Percentiles rank a stretch among this genome's conserved stretches.
phyloP scores from a whole-genome alignment of 2,888 invertebrate species.

The Monopis laevigella region DNA sequence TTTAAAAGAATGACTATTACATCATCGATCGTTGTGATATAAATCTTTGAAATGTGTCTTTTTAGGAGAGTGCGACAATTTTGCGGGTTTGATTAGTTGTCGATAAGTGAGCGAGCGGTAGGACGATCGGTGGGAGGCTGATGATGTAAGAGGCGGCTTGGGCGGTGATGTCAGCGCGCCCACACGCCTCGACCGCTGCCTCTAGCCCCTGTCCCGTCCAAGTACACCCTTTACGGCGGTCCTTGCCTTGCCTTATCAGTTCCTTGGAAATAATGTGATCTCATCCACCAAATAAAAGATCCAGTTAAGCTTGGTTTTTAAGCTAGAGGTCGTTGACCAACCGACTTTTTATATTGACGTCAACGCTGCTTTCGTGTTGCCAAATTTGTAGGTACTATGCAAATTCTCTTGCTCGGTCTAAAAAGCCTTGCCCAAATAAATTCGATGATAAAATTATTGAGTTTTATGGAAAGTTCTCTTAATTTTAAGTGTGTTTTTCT shows the following conservation, averaged over 20 bases:
- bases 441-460: too few species aligned
- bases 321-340: neutral
- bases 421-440: too few species aligned
- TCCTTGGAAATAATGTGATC: too few species aligned
- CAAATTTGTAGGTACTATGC: neutral
- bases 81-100: slow-evolving; percentile 25
- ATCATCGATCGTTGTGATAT: slow-evolving; percentile 2
- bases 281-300: too few species aligned
- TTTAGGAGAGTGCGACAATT: slow-evolving; percentile 15
- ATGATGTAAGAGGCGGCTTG: slow-evolving; percentile 62
- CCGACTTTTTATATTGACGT: neutral
- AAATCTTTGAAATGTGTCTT: neutral
- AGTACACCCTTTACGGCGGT: too few species aligned
- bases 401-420: too few species aligned
- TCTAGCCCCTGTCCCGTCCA: slow-evolving; percentile 24
- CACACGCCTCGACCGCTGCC: slow-evolving; percentile 37
- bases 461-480: too few species aligned
- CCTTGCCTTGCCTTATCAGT: too few species aligned
- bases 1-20: slow-evolving; percentile 1
- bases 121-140: slow-evolving; percentile 30
- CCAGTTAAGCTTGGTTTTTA: too few species aligned
- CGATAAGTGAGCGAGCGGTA: slow-evolving; percentile 26
- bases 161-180: slow-evolving; percentile 64
- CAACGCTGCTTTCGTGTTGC: neutral
- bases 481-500: too few species aligned